Percentiles rank a stretch among this genome's conserved stretches.
phyloP scores from a whole-genome alignment of 2,113 vertebrate species.

The Puffinus mauretanicus region DNA sequence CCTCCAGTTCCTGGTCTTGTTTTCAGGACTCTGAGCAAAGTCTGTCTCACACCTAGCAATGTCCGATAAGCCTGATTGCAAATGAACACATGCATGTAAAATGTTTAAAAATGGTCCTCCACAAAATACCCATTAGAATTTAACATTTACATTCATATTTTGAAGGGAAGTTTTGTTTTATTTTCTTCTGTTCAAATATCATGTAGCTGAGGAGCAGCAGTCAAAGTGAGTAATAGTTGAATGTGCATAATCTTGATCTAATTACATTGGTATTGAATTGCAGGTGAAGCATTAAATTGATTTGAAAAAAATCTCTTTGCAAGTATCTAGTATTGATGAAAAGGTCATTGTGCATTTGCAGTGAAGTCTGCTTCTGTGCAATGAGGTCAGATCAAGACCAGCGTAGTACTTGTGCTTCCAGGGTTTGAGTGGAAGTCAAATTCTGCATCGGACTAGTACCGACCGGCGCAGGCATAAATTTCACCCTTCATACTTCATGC shows the following conservation, averaged over 20 bases:
- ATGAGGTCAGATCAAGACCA: background rate
- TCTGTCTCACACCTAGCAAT: background rate
- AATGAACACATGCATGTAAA: background rate
- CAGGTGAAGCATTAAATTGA: constrained; percentile 29
- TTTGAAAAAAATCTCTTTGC: background rate
- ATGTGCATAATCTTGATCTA: background rate
- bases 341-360: background rate
- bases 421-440: background rate
- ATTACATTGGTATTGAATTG: constrained; percentile 28
- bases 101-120: background rate
- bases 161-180: background rate
- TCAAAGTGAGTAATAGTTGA: background rate
- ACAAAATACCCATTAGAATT: background rate
- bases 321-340: constrained; percentile 29
- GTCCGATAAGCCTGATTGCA: background rate
- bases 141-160: background rate
- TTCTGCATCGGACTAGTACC: background rate
- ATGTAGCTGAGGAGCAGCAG: background rate
- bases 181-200: background rate
- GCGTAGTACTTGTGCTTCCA: background rate
- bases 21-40: background rate
- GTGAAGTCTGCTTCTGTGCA: background rate
- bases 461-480: accelerated
- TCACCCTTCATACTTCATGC: background rate
- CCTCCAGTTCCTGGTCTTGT: background rate